A percentile compares a stretch with the other conserved stretches of the same genome.
These are phyloP conservation scores for Phylloscopus whistleri DNA, from an alignment of 2,113 vertebrate genomes.

Conservation along the genomic window DNA sequence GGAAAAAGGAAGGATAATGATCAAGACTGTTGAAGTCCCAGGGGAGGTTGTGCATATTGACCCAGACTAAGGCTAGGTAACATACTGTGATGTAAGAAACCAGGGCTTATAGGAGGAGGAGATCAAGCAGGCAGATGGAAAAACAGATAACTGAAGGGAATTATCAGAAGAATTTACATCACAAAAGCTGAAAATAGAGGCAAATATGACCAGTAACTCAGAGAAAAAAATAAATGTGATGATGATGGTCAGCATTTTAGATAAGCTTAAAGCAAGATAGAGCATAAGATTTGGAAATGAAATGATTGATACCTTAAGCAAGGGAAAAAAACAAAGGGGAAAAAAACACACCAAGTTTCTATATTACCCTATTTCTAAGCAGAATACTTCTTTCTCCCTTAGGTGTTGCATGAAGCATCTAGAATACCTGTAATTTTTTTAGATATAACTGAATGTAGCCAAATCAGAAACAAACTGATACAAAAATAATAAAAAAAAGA, in stretches of 20 bases:
- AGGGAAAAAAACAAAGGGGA: fast-evolving
- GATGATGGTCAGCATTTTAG: not conserved
- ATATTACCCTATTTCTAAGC: not conserved
- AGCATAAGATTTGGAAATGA: not conserved
- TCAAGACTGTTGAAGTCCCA: not conserved
- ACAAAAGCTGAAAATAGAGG: not conserved
- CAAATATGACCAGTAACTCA: not conserved
- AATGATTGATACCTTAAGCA: not conserved
- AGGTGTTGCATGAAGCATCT: not conserved
- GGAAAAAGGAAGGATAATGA: not conserved
- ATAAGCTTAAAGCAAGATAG: not conserved
- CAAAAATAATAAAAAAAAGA: not conserved
- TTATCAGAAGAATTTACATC: not conserved
- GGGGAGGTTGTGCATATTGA: not conserved
- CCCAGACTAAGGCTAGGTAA: not conserved
- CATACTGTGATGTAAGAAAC: not conserved
- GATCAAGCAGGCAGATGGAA: not conserved
- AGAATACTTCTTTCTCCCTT: not conserved
- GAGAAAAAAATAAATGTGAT: not conserved
- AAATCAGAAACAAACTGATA: not conserved
- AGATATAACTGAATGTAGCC: not conserved
- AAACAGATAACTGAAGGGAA: not conserved
- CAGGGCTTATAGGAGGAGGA: not conserved
- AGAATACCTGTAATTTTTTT: not conserved
- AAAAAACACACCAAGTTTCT: not conserved